Base-by-base conservation (phyloP, 92 coral and sea anemone species). In the Epizoanthus stellaris region DNA sequence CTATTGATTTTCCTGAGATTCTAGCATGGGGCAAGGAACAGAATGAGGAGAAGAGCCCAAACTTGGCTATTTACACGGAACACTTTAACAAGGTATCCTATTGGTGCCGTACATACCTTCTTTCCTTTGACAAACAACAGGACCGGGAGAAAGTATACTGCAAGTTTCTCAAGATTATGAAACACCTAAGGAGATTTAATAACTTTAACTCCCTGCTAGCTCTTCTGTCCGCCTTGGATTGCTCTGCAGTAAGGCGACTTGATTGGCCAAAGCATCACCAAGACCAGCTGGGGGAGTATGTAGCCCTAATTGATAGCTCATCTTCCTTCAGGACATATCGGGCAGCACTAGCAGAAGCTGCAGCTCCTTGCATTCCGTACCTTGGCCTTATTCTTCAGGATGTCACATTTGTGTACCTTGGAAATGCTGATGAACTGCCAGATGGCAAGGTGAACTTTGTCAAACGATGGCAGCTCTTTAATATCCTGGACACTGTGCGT, bases 361-460 rank as follows among this genome's bases (percentile, higher is more conserved):
- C 90, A 23, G 95, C 99, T 2, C 99, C 99, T 4, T 97, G 99
- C 82, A 95, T 97, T 21, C 99, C 99, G 0, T 97, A 97, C 67
- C 95, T 97, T 73, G 99, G 99, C 16, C 94, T 97, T 63, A 97
- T 97, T 58, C 93, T 97, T 13, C 99, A 97, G 67, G 99, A 97
- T 87, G 99, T 97, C 76, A 97, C 99, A 16, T 97, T 97, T 80
- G 96, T 95, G 76, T 97, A 91, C 87, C 92, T 92, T 89, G 99
- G 99, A 10, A 97, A 97, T 82, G 92, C 85, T 1, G 98, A 97
- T 81, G 99, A 97, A 69, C 91, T 97, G 66, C 98, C 99, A 15
- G 99, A 95, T 90, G 99, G 99, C 75, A 97, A 97, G 85, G 99
- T 97, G 77, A 97, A 97, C 90, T 97, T 97, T 88, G 94, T 95